Evolutionary conservation across 2,888 invertebrate species (phyloP), one percentile per base, ranked within the genome.

Genomic region (Alviniconcha strummeri): DNA sequence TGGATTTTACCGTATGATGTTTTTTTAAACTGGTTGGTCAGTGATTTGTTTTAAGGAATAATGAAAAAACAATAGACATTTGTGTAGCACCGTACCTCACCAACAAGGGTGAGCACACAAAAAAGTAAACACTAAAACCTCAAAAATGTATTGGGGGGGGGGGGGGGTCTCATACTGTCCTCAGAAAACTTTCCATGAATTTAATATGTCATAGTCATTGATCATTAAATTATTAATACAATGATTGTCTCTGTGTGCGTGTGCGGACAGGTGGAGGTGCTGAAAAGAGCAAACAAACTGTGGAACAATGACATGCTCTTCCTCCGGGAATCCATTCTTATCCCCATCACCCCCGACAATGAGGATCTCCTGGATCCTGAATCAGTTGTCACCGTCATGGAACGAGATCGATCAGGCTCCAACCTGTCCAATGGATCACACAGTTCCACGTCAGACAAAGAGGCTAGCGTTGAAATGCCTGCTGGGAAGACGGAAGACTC

Each of bases 251-350:
- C 15, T n/a, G n/a, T n/a, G 36, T 36, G 36, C 3, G 36, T 36
- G 36, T 36, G 36, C 36, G 36, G 36, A 82, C 95, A 98, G 98
- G 98, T 97, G 94, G 98, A 98, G 95, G 97, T 97, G 94, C 97
- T 98, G 92, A 96, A 98, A 91, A 95, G 98, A 91, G 96, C 96
- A 84, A 98, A 98, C 94, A 96, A 97, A 91, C 95, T 98, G 86
- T 98, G 97, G 95, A 97, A 98, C 67, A 96, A 97, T 83, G 98
- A 98, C 94, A 98, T 98, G 95, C 95, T 98, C 93, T 98, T 98
- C 95, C 95, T 98, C 91, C 95, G 97, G 89, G 97, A 98, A 94
- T 96, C 96, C 94, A 95, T 98, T 90, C 95, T 98, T 93, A 97
- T 98, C 93, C 98, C 98, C 5, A 84, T 92, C 15, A 88, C 90